A percentile compares a stretch with the other conserved stretches of the same genome.
Evolutionary conservation across 2,113 vertebrate species (phyloP).

Genomic region (Otolemur garnettii): DNA sequence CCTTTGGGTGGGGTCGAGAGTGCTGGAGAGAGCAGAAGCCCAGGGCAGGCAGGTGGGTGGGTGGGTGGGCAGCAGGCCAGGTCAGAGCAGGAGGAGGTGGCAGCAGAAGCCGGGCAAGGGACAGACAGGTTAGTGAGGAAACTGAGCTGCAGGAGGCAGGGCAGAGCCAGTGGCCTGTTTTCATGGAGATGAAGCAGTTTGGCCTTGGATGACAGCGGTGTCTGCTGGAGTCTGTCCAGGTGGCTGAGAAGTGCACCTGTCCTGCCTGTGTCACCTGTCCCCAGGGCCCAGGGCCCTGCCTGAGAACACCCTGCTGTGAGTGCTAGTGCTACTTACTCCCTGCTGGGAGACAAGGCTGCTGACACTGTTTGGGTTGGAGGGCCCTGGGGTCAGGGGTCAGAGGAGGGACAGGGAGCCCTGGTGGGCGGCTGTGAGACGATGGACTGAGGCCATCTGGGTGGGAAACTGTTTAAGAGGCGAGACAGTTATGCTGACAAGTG

Average conservation of each 20-base stretch:
- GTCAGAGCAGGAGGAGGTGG: neutral
- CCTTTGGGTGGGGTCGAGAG: neutral
- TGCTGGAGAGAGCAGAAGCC: fast-evolving
- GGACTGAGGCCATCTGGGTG: too few relatives aligned
- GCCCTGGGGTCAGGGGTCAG: neutral
- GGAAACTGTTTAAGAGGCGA: neutral
- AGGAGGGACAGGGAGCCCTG: neutral
- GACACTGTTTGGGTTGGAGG: too few relatives aligned
- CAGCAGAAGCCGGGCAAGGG: neutral
- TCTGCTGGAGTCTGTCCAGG: too few relatives aligned
- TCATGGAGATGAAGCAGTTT: too few relatives aligned
- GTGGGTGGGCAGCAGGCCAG: neutral
- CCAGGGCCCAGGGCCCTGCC: fast-evolving
- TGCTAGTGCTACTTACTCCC: fast-evolving
- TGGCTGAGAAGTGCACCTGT: fast-evolving
- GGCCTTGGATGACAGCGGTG: fast-evolving
- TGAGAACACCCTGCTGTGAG: neutral
- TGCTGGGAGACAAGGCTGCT: neutral
- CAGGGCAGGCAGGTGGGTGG: too few relatives aligned
- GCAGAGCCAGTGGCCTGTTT: too few relatives aligned
- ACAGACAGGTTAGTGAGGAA: too few relatives aligned
- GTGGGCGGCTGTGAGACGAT: too few relatives aligned
- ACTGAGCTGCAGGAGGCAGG: too few relatives aligned
- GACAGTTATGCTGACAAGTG: fast-evolving
- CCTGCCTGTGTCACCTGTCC: too few relatives aligned